These are phyloP conservation scores for Metopolophium dirhodum DNA, from an alignment of 1,140 invertebrate species.

Conservation along the genomic window DNA sequence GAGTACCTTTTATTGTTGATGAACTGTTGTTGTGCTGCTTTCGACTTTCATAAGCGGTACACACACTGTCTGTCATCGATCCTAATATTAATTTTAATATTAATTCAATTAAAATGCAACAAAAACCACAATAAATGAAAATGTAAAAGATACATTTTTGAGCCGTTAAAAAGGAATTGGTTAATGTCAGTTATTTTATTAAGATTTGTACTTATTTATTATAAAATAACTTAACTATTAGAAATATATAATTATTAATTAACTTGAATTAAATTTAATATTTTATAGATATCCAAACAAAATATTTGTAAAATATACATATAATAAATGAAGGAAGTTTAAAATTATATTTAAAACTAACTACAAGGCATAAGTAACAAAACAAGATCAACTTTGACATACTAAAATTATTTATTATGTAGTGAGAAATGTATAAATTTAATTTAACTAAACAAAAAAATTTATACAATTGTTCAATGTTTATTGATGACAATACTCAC, in stretches of 20 bases:
- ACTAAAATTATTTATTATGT: neutral
- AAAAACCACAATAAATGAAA: slow-evolving; percentile 59
- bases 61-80: slow-evolving; percentile 70
- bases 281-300: neutral
- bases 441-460: neutral
- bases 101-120: slow-evolving; percentile 58
- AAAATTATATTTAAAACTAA: neutral
- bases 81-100: slow-evolving; percentile 59
- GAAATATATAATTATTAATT: neutral
- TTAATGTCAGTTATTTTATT: slow-evolving; percentile 5
- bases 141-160: neutral
- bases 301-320: neutral
- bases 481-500: neutral
- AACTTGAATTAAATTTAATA: neutral
- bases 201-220: neutral
- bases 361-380: neutral
- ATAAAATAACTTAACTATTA: neutral
- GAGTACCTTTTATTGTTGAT: slow-evolving; percentile 43
- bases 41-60: slow-evolving; percentile 67
- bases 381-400: neutral
- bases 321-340: neutral
- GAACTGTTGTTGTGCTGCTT: slow-evolving; percentile 58
- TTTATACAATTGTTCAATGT: neutral
- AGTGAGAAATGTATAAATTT: neutral
- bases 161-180: neutral